Percentiles rank a stretch among this genome's conserved stretches.
Conservation (phyloP, 2,888 invertebrate species). For the Harpalus rufipes region DNA sequence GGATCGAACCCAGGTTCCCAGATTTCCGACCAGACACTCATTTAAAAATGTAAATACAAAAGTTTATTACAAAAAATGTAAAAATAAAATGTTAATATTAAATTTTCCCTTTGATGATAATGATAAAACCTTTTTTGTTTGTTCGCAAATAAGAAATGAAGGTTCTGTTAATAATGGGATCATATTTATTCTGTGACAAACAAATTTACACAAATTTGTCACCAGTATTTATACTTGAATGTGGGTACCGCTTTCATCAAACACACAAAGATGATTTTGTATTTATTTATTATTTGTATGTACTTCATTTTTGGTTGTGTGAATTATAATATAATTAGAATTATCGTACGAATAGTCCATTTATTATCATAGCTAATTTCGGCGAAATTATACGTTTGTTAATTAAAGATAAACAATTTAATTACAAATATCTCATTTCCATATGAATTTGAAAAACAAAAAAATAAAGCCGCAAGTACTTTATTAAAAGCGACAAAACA, state of each 20-base stretch:
- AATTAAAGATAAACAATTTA: slow-evolving; percentile 18
- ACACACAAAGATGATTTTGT: too few species aligned
- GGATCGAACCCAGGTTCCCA: too few species aligned
- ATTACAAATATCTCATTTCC: neutral
- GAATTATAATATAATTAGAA: too few species aligned
- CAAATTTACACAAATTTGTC: neutral
- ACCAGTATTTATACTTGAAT: neutral
- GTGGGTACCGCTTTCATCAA: neutral
- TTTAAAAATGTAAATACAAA: neutral
- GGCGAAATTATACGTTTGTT: neutral
- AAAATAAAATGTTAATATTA: too few species aligned
- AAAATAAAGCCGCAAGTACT: neutral
- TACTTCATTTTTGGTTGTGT: too few species aligned
- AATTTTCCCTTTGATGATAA: neutral
- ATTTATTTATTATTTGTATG: too few species aligned
- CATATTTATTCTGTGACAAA: neutral
- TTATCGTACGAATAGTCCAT: neutral
- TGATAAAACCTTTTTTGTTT: neutral
- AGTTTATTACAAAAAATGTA: too few species aligned
- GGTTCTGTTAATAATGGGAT: neutral
- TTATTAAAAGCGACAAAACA: neutral
- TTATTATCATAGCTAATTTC: neutral
- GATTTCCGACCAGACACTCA: neutral
- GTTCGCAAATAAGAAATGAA: neutral
- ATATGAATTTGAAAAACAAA: neutral